Evolutionary conservation across 37 sponge, comb jelly and placozoan genomes (phyloP), one percentile per base, ranked within the genome.

Genomic region (Tethya wilhelma): DNA sequence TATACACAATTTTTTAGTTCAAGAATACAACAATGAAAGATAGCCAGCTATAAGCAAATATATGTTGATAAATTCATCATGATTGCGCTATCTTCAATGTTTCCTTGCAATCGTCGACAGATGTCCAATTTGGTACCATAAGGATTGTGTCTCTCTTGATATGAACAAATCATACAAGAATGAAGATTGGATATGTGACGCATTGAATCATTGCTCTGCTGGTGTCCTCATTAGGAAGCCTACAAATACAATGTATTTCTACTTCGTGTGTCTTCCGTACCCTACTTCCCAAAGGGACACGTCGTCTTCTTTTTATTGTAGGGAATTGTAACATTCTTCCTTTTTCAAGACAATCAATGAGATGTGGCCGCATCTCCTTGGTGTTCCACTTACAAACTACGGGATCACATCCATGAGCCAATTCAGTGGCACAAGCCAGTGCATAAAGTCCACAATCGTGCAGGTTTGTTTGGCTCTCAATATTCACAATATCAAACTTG

Each of bases 371-470:
- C 38, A 67, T 23, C 6, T 37, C 5, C 11, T 5, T 36, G 9
- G 9, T 9, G 39, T 67, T 30, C 67, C 67, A 67, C 20, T 19
- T 5, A 67, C 67, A 67, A 7, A 67, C 8, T 67, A 38, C 8
- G 6, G 67, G 67, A 32, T 67, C 67, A 67, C 37, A 67, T 8
- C 30, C 12, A 36, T 67, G 39, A 2, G 39, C 67, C 34, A 67
- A 32, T 32, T 67, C 67, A 4, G 67, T 67, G 36, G 67, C 67
- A 67, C 12, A 9, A 5, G 67, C 67, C 17, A 33, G 5, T 5
- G 67, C 67, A 67, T 36, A 67, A 23, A 36, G 38, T 20, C 67
- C 67, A 67, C 67, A 67, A 19, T 67, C 67, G 20, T 36, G 8
- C 38, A 20, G 20, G 19, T 67, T 67, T 34, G 67, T 36, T 33